Percentiles rank a stretch among this genome's conserved stretches.
Conservation (phyloP, 2,113 vertebrate genomes). For the Podarcis muralis region DNA sequence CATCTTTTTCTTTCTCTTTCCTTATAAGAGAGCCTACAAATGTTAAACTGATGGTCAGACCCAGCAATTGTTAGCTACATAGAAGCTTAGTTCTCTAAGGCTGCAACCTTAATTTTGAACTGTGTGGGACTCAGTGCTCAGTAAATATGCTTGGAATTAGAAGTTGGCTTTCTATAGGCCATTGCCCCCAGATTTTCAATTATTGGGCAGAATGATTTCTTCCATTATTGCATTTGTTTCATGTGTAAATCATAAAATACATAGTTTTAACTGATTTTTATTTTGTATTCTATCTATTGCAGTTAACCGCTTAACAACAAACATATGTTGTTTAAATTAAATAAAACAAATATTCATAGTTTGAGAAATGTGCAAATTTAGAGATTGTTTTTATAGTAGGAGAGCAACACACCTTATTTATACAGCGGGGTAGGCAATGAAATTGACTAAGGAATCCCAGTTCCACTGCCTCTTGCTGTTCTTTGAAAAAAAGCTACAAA, state of each 20-base stretch:
- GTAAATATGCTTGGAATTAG: neutral
- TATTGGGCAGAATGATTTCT: neutral
- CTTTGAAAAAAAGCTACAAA: neutral
- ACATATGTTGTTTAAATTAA: too few species aligned
- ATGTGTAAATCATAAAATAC: neutral
- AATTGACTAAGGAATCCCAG: neutral
- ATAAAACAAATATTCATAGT: neutral
- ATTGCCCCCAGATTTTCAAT: neutral
- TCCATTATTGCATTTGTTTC: neutral
- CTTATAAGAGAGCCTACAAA: neutral
- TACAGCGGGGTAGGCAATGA: fast-evolving
- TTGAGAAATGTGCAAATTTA: neutral
- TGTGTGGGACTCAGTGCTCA: neutral
- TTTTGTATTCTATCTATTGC: neutral
- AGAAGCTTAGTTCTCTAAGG: neutral
- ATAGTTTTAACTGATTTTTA: neutral
- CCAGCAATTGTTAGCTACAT: neutral
- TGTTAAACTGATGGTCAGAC: neutral
- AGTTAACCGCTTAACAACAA: too few species aligned
- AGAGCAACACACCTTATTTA: neutral
- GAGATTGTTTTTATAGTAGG: neutral
- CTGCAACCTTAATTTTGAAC: neutral
- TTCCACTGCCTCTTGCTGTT: neutral
- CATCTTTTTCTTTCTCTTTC: neutral
- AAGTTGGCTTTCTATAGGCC: neutral